These are phyloP conservation scores for Ceratotherium simum DNA, from an alignment of 2,113 vertebrate genomes.

Conservation along the genomic window DNA sequence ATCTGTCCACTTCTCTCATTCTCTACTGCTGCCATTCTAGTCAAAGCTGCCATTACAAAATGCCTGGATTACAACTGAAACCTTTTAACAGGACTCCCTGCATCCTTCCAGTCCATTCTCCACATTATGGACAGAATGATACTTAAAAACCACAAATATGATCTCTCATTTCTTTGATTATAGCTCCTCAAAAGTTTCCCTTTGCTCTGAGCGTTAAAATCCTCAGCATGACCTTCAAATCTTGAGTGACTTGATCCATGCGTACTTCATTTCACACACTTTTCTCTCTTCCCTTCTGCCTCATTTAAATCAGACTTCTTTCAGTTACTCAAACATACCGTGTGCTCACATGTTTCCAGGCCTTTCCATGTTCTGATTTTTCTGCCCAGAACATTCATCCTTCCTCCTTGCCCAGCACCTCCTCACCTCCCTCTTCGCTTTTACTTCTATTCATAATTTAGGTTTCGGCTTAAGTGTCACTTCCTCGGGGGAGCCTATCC, in stretches of 20 bases:
- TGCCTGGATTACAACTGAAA: not conserved
- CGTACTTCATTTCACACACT: not conserved
- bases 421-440: not conserved
- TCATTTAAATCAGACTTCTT: not conserved
- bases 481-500: not conserved
- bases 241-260: not conserved
- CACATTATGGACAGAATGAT: not conserved
- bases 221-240: not conserved
- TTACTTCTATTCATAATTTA: not conserved
- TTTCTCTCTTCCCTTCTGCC: not conserved
- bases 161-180: not conserved
- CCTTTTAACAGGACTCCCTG: not conserved
- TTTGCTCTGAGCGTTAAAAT: not conserved
- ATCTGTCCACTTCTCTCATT: not conserved
- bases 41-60: not conserved
- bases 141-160: not conserved
- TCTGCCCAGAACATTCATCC: not conserved
- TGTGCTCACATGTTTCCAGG: not conserved
- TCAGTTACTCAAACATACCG: not conserved
- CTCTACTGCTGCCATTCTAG: not conserved
- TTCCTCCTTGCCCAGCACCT: not conserved
- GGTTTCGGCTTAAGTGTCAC: not conserved
- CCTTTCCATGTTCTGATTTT: not conserved
- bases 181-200: not conserved
- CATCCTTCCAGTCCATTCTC: not conserved